Base-by-base conservation (phyloP, 2,888 invertebrate species). In the Salticus scenicus region DNA sequence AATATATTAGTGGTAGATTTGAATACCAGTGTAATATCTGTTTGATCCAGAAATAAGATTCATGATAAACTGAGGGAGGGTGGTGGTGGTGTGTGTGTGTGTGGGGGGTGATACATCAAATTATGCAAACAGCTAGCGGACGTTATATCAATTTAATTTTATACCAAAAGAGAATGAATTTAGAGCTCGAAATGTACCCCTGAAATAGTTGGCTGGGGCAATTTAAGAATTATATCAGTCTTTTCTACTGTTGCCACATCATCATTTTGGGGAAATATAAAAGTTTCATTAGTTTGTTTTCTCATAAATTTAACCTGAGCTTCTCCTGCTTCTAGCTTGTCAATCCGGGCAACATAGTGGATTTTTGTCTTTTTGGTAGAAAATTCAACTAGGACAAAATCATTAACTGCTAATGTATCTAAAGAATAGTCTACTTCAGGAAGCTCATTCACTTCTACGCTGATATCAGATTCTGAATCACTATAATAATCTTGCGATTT, bases 221-320 rank as follows among this genome's bases (percentile, higher is more conserved):
- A 30, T 47, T 72, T 72, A 42, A 41, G 30, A 47, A 72, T 51
- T 51, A 72, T 72, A 51, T 72, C 72, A 47, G n/a, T n/a, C 51
- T n/a, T 72, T 24, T 47, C 30, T 41, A 72, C 51, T n/a, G 30
- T 51, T 37, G 51, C 47, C 37, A 27, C 28, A 30, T 72, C 72
- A 72, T 41, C 41, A 41, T 51, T 47, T 72, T 30, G 30, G 5
- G 51, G 24, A 30, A 72, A 72, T 41, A 72, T 17, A 72, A 72
- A 72, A 20, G 28, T 72, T 51, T 14, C 10, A 17, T 51, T 72
- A 24, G 17, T 30, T 41, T 72, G 41, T 72, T 72, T 72, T 72
- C 51, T 47, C 51, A 72, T 5, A 47, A 51, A 72, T 14, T 47
- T 37, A 30, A 72, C 31, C n/a, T 10, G 4, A 7, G 37, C 37